Conservation (phyloP, 2,888 invertebrate species). For the Pachliopta kotzebuea region DNA sequence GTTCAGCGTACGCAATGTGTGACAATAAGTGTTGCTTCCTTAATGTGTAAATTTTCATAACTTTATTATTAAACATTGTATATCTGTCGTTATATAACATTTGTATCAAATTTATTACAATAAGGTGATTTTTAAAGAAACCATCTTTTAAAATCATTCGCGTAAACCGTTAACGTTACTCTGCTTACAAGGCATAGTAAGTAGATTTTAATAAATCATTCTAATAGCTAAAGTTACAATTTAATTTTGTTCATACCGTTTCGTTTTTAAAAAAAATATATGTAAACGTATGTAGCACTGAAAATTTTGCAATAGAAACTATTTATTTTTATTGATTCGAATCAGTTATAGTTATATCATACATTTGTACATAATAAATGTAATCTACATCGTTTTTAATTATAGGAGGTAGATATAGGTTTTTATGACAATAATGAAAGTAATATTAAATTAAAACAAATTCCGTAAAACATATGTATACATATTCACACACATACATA, state of each 20-base stretch:
- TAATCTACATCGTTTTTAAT: no score
- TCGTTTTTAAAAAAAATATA: no score
- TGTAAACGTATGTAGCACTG: no score
- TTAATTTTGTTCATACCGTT: no score
- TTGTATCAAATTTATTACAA: not conserved
- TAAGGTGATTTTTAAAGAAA: conserved; percentile 17
- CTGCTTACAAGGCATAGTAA: conserved; percentile 43
- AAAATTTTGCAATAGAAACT: no score
- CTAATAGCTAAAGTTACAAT: not conserved
- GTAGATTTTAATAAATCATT: conserved; percentile 32
- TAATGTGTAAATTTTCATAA: conserved; percentile 47
- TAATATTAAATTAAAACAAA: no score
- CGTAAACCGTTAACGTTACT: conserved; percentile 41
- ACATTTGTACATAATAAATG: no score
- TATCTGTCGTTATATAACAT: conserved; percentile 8
- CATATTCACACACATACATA: not conserved
- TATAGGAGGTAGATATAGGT: no score
- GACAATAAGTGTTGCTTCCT: conserved; percentile 80
- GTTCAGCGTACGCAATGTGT: conserved; percentile 71
- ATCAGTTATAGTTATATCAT: no score
- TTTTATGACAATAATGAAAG: no score
- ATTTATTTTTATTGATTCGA: no score
- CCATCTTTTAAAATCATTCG: conserved; percentile 28
- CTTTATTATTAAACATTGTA: conserved; percentile 22
- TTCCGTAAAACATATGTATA: no score